Base-by-base conservation (phyloP, 1,140 invertebrate genomes). In the Atta cephalotes region DNA sequence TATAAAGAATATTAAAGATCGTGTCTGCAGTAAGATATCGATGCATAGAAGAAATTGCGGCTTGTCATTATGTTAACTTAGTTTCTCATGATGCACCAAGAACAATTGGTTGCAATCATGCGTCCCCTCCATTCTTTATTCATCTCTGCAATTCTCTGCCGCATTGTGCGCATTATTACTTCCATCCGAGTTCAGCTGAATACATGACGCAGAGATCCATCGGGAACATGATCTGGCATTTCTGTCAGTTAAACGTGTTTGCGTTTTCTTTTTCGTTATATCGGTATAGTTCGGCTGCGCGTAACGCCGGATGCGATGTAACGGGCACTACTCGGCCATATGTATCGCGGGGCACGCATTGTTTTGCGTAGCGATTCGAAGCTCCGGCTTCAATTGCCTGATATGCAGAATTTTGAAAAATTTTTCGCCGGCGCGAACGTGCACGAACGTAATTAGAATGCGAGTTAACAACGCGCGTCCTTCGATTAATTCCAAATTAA, bases 401-500 rank as follows among this genome's bases (percentile, higher is more conserved):
- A 80, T 80, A 56, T 3, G 62, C 12, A n/a, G 18, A 45, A 84
- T 84, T 76, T 74, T 39, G 70, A n/a, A 49, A 62, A 62, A 74
- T 51, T 76, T 84, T 51, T 71, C 79, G 45, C 49, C 21, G 12
- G 18, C 14, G 6, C 9, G 18, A 7, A 25, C 21, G 66, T 14
- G 65, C 16, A 28, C 62, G 12, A 14, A 3, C 18, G 78, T 45
- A 82, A 84, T 84, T 76, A 84, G 70, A 31, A 60, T 25, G 68
- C 68, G 18, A 21, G 35, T 49, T 58, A 60, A 60, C 56, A 62
- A 62, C 68, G 66, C 31, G 51, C 53, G 80, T 74, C 28, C 58
- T 84, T 84, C 70, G 70, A 76, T 84, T 84, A 84, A 84, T 84
- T 84, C 45, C 25, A 58, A 74, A 84, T 84, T 84, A 84, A 82